Evolutionary conservation across 2,888 invertebrate genomes (phyloP).

Genomic region (Rotaria macrura): DNA sequence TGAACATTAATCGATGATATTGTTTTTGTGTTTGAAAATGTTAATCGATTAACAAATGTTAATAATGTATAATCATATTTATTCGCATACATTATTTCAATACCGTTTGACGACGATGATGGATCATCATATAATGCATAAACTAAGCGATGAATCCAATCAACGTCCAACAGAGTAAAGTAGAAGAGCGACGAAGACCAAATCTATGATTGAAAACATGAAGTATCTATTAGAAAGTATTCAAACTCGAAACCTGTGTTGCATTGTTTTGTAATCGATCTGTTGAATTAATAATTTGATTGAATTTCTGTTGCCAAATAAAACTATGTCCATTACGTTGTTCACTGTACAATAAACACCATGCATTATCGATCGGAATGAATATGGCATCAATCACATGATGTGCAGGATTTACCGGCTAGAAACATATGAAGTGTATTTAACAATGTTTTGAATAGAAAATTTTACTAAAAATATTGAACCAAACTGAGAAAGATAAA

Average conservation of each 20-base stretch:
- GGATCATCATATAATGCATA: neutral
- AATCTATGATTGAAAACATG: neutral
- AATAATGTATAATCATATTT: neutral
- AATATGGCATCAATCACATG: neutral
- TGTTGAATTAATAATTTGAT: neutral
- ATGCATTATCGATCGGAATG: neutral
- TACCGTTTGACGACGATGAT: neutral
- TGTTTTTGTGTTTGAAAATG: neutral
- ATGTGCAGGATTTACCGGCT: neutral
- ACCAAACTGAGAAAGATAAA: neutral
- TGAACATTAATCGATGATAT: neutral
- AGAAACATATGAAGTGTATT: neutral
- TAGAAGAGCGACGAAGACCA: neutral
- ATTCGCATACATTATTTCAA: neutral
- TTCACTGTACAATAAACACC: neutral
- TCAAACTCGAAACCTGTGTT: neutral
- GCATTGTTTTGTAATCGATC: neutral
- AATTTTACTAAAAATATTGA: neutral
- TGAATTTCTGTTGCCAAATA: neutral
- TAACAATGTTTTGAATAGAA: neutral
- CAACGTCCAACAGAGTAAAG: neutral
- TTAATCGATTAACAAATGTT: neutral
- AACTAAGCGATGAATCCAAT: constrained; percentile 10
- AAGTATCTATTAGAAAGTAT: no score
- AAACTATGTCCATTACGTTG: neutral